phyloP scores from a whole-genome alignment of 2,797 vertebrate genomes.

The Falco biarmicus region DNA sequence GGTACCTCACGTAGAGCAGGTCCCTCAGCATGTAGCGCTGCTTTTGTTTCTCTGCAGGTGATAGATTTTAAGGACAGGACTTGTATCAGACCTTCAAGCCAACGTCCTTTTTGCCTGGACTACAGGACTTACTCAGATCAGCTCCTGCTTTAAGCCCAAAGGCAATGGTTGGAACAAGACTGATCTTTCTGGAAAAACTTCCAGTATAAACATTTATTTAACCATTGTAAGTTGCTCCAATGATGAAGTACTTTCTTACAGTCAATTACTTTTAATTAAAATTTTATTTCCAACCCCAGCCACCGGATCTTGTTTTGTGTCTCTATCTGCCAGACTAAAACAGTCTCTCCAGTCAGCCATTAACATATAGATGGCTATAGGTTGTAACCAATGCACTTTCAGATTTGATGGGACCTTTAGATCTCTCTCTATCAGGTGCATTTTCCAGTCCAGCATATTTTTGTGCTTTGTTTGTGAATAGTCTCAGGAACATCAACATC shows the following conservation, averaged over 20 bases:
- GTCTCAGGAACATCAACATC: not conserved
- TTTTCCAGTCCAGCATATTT: not conserved
- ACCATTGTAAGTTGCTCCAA: conserved; percentile 1
- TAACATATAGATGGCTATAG: not conserved
- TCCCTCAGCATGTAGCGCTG: not conserved
- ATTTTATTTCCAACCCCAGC: not conserved
- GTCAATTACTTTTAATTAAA: conserved; percentile 37
- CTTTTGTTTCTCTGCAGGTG: not conserved
- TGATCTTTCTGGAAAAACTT: conserved; percentile 38
- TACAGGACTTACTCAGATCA: not conserved
- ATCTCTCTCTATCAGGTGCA: not conserved
- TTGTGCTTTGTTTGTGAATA: not conserved
- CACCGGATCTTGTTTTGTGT: not conserved
- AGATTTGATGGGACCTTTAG: not conserved
- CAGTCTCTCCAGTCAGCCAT: not conserved
- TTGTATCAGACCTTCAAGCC: not conserved
- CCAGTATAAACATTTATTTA: conserved; percentile 31
- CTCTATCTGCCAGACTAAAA: not conserved
- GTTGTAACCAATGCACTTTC: not conserved
- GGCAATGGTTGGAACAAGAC: conserved; percentile 52
- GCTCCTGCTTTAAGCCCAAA: conserved; percentile 8
- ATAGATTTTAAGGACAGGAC: not conserved
- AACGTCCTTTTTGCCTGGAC: not conserved
- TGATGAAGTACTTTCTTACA: conserved; percentile 27
- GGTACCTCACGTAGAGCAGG: not conserved